Conservation (phyloP, 2,888 invertebrate genomes). For the Eristalis arbustorum region DNA sequence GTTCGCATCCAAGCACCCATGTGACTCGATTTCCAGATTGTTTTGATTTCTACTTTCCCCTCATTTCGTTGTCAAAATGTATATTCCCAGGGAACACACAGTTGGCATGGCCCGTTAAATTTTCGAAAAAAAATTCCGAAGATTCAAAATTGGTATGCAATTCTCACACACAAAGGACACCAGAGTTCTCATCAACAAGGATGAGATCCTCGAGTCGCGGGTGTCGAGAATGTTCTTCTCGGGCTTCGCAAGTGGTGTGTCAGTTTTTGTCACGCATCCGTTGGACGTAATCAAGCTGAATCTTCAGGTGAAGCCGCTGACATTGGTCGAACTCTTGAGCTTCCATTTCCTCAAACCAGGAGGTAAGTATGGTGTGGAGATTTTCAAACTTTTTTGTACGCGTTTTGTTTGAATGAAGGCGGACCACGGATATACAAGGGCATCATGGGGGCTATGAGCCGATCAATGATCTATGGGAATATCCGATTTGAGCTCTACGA, state of each 20-base stretch:
- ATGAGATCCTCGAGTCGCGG: slow-evolving; percentile 21
- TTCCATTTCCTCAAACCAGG: slow-evolving; percentile 10
- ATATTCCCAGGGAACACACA: not conserved
- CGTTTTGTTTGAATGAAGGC: not conserved
- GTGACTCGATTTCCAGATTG: not conserved
- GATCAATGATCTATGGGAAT: slow-evolving; percentile 26
- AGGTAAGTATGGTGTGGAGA: not conserved
- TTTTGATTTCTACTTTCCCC: not conserved
- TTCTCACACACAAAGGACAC: not conserved
- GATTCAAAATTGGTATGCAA: not conserved
- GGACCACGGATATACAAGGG: slow-evolving; percentile 13
- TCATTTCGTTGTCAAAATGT: not conserved
- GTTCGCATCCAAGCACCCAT: not conserved
- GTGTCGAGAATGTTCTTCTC: slow-evolving; percentile 26
- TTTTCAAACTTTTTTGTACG: not conserved
- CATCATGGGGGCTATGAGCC: slow-evolving; percentile 1
- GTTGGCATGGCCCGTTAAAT: slow-evolving; percentile 17
- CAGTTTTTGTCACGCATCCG: slow-evolving; percentile 30
- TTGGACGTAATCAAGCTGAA: slow-evolving; percentile 34
- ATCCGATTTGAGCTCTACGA: slow-evolving; percentile 41
- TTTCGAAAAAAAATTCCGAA: not conserved
- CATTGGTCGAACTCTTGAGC: not conserved
- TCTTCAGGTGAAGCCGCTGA: slow-evolving; percentile 21
- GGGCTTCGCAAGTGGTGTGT: slow-evolving; percentile 1
- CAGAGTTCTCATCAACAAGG: not conserved